A percentile compares a stretch with the other conserved stretches of the same genome.
Evolutionary conservation across 2,797 vertebrate genomes (phyloP).

Genomic region (Selene dorsalis): DNA sequence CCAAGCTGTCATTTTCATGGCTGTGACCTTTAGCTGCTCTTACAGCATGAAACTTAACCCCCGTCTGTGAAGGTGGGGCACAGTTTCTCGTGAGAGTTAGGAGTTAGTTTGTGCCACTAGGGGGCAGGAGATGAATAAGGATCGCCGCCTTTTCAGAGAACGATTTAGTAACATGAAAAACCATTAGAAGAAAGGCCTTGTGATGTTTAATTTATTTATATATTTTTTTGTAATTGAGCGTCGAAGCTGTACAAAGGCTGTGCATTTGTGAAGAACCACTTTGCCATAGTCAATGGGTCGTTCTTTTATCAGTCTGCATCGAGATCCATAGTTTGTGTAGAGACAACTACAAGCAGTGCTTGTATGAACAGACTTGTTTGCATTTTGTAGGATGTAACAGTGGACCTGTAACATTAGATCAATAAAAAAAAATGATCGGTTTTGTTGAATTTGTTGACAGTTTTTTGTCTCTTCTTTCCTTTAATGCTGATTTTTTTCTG

Average conservation of each 20-base stretch:
- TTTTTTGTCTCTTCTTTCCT: not conserved
- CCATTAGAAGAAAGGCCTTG: slow-evolving; percentile 51
- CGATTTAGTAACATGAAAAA: not conserved
- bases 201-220: slow-evolving; percentile 50
- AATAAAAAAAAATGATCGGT: slow-evolving; percentile 75
- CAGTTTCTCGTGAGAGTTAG: slow-evolving; percentile 4
- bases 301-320: slow-evolving; percentile 48
- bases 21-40: slow-evolving; percentile 60
- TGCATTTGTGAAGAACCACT: slow-evolving; percentile 50
- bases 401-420: slow-evolving; percentile 68
- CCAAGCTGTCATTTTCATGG: slow-evolving; percentile 23
- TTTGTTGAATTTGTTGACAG: slow-evolving; percentile 26
- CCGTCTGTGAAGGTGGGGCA: not conserved
- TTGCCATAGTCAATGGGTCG: slow-evolving; percentile 44
- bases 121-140: slow-evolving; percentile 54
- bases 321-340: slow-evolving; percentile 38
- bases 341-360: slow-evolving; percentile 71
- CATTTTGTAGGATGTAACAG: slow-evolving; percentile 72
- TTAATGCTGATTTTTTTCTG: not conserved
- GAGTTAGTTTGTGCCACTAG: slow-evolving; percentile 61
- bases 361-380: slow-evolving; percentile 61
- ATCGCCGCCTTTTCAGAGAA: not conserved
- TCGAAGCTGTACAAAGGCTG: slow-evolving; percentile 52
- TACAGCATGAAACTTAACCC: slow-evolving; percentile 46
- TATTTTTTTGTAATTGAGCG: slow-evolving; percentile 38